Percentiles rank a stretch among this genome's conserved stretches.
These are phyloP conservation scores for Orthosia cruda DNA, from an alignment of 2,888 invertebrate species.

Conservation along the genomic window DNA sequence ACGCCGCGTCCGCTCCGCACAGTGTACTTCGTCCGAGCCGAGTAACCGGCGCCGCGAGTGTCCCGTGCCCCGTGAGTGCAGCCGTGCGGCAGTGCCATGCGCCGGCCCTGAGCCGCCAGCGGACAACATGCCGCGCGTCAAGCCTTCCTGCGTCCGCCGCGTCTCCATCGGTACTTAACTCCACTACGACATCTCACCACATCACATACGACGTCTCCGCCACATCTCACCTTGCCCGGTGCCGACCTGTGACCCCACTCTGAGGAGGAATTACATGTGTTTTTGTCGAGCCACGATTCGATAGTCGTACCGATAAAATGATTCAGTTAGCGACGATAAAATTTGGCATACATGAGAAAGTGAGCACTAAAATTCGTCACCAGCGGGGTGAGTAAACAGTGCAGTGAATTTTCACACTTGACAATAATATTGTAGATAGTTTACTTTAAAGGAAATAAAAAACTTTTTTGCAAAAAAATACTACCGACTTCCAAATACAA, in stretches of 20 bases:
- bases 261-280: conserved; percentile 74
- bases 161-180: conserved; percentile 91
- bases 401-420: conserved; percentile 82
- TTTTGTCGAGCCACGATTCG: conserved; percentile 69
- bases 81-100: conserved; percentile 82
- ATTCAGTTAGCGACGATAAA: conserved; percentile 93
- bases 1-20: conserved; percentile 80
- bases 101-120: conserved; percentile 86
- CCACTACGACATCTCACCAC: conserved; percentile 78
- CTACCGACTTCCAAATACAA: too few relatives aligned
- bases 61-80: conserved; percentile 63
- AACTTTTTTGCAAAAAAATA: too few relatives aligned
- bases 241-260: conserved; percentile 76
- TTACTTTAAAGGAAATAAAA: conserved; percentile 61
- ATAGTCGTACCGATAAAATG: conserved; percentile 86
- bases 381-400: conserved; percentile 91
- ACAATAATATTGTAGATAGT: conserved; percentile 61
- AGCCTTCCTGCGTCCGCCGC: conserved; percentile 91
- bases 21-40: conserved; percentile 81
- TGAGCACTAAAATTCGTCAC: conserved; percentile 89
- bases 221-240: conserved; percentile 65
- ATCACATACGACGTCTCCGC: conserved; percentile 73
- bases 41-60: conserved; percentile 81
- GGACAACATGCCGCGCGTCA: conserved; percentile 90
- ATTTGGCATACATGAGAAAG: conserved; percentile 92